Percentiles rank a stretch among this genome's conserved stretches.
phyloP scores from a whole-genome alignment of 92 coral and sea anemone species.

The Phenganax stokvisi region DNA sequence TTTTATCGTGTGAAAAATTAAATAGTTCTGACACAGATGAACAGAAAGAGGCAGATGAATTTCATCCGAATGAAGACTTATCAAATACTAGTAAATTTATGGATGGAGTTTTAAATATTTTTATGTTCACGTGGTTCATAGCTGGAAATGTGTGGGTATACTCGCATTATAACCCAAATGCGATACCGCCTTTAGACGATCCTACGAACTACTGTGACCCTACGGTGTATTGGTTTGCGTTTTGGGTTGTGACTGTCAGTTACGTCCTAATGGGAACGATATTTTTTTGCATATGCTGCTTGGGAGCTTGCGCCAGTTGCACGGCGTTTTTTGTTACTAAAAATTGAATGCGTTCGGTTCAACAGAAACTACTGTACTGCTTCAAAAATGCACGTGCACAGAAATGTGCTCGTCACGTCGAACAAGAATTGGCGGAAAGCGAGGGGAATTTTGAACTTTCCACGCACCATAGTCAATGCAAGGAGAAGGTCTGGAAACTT shows the following conservation, averaged over 20 bases:
- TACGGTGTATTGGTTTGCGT: constrained; percentile 95
- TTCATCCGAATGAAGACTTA: constrained; percentile 79
- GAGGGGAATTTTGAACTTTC: too few species aligned
- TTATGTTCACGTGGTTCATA: constrained; percentile 97
- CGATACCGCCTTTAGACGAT: constrained; percentile 71
- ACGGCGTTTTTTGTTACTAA: constrained; percentile 97
- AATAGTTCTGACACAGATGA: constrained; percentile 38
- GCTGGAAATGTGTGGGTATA: constrained; percentile 99
- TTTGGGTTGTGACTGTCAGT: constrained; percentile 98
- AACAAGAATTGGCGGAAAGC: too few species aligned
- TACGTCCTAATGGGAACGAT: constrained; percentile 98
- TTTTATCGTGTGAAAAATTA: constrained; percentile 79
- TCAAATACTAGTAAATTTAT: constrained; percentile 98
- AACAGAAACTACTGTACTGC: too few species aligned
- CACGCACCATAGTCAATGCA: too few species aligned
- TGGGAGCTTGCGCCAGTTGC: constrained; percentile 96
- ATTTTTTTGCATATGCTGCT: constrained; percentile 95
- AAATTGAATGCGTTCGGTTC: constrained; percentile 7
- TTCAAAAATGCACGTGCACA: too few species aligned
- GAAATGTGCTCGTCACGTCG: too few species aligned
- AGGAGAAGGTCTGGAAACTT: too few species aligned
- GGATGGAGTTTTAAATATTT: constrained; percentile 88
- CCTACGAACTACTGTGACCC: constrained; percentile 90
- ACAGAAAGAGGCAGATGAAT: constrained; percentile 63
- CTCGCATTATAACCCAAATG: constrained; percentile 85